Base-by-base conservation (phyloP, 2,797 vertebrate species). In the Clarias laeviceps region DNA sequence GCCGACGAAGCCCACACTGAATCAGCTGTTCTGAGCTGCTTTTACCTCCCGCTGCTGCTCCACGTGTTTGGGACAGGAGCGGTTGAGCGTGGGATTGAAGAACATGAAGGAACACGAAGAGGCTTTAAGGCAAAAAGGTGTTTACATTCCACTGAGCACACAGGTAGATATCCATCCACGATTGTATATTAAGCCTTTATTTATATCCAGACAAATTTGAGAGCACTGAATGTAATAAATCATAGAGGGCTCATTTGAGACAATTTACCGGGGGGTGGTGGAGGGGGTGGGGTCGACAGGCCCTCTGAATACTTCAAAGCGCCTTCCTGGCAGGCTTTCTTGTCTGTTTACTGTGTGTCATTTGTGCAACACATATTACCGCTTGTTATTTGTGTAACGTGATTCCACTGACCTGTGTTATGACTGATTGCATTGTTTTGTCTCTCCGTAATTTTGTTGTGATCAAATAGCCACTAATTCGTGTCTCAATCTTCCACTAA, bases 141-240 rank as follows among this genome's bases (percentile, higher is more conserved):
- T 90, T 91, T 70, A 88, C 85, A 88, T 88, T 89, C 86, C 87
- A 83, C 32, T 40, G 54, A 62, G 56, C 81, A 69, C 37, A 57
- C 79, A 88, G 87, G 87, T 85, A 88, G 74, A 87, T 87, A 72
- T 89, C 81, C 69, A 84, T 88, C 72, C 59, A 34, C 50, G 72
- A 86, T 84, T 87, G 86, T 89, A 82, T 88, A 89, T 91, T 80
- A 89, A 88, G 79, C 82, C 85, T 88, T 89, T 87, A 86, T 91
- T 87, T 88, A 86, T 78, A 84, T 85, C 79, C 80, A 85, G 85
- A 84, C 89, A 89, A 91, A 88, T 88, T 85, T 89, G 82, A 89
- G 87, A 89, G 85, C 84, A 76, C 81, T 72, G 78, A 83, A 86
- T 72, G 82, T 87, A 37, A 89, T 88, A 89, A 88, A 89, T 89